Evolutionary conservation across 2,888 invertebrate species (phyloP), one percentile per base, ranked within the genome.

Genomic region (Agrotis exclamationis): DNA sequence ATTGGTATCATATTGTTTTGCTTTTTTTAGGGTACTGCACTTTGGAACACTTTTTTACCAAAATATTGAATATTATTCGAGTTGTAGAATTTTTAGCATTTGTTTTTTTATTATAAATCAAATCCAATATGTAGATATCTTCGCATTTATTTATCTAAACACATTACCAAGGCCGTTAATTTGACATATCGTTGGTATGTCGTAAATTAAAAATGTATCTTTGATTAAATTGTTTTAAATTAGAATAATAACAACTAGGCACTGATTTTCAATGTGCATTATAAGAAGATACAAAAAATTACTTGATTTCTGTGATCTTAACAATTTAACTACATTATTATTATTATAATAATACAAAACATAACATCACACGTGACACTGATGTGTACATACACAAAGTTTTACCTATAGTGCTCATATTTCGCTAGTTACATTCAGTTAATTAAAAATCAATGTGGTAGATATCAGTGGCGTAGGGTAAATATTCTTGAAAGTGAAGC

Each of bases 1-100:
- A 79, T 80, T 80, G 77, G 71, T 45, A 53, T 53, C 20, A 69
- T 22, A 45, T 63, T 44, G 13, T 22, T 54, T 47, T 65, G 11
- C 22, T 50, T 39, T 44, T 45, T 2, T 53, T 53, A 7, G 51
- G 33, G 33, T 33, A 9, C 5, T 9, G 6, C n/a, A 7, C 22
- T 44, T 63, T 16, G 39, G 2, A 33, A 1, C 39, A n/a, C 39
- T 11, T 39, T 22, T 22, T 56, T 14, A 3, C 0, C 4, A 24
- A 48, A 51, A 58, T 2, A 4, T 22, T 20, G 0, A n/a, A 22
- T 28, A 47, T n/a, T 56, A 66, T 70, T 64, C 6, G 50, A 66
- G 44, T 54, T 59, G 48, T 53, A 63, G 56, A 28, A 44, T 28
- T 48, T 58, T 69, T 22, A 24, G 6, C 22, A 33, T 22, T n/a